Percentiles rank a stretch among this genome's conserved stretches.
Evolutionary conservation across 2,888 invertebrate species (phyloP).

Genomic region (Brassicogethes aeneus): DNA sequence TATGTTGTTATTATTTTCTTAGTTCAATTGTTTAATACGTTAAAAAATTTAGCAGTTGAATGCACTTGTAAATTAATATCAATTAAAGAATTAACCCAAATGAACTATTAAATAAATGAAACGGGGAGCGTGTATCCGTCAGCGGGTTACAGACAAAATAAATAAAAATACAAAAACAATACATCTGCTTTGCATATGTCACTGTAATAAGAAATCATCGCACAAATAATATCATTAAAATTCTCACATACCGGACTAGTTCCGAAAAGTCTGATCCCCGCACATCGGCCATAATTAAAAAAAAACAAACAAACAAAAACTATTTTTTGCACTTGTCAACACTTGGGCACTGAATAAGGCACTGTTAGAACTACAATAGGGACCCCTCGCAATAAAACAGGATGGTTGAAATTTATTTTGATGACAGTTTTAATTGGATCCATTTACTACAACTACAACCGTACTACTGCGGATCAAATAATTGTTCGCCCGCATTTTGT

Average conservation of each 20-base stretch:
- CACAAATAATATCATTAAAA: slow-evolving; percentile 4
- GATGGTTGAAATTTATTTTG: slow-evolving; percentile 41
- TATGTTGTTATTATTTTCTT: no score
- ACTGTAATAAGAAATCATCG: slow-evolving; percentile 4
- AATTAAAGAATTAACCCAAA: slow-evolving; percentile 11
- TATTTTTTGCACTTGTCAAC: no score
- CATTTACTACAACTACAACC: slow-evolving; percentile 26
- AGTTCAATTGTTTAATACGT: no score
- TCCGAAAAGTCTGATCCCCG: slow-evolving; percentile 25
- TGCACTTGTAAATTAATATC: no score
- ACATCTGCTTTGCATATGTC: slow-evolving; percentile 23
- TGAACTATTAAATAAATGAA: slow-evolving; percentile 11
- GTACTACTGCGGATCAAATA: no score
- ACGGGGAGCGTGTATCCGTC: no score
- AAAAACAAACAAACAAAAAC: no score
- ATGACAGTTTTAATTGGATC: slow-evolving; percentile 38
- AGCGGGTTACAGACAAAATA: neutral
- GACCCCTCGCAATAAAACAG: slow-evolving; percentile 24
- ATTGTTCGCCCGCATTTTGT: no score
- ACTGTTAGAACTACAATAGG: no score
- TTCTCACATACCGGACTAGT: slow-evolving; percentile 27
- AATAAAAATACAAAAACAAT: slow-evolving; percentile 10
- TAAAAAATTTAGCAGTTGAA: no score
- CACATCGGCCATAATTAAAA: neutral
- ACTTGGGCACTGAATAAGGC: no score